phyloP scores from a whole-genome alignment of 2,113 vertebrate species.

The Lota lota region DNA sequence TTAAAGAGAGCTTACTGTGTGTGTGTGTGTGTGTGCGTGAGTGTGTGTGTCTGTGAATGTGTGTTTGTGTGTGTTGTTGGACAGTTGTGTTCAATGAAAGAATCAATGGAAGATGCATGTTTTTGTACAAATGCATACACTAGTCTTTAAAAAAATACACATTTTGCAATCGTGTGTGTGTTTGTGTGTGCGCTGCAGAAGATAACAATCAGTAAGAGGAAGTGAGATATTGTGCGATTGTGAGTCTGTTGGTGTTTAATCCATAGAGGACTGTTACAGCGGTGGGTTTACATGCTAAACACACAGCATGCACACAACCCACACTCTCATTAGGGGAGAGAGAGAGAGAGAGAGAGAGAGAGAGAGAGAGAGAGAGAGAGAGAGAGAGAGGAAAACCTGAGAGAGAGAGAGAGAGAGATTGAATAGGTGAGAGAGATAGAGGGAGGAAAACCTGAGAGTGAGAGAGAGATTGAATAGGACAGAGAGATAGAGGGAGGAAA shows the following conservation, averaged over 20 bases:
- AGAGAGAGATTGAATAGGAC: neutral
- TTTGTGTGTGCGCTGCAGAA: neutral
- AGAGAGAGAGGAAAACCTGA: too few species aligned
- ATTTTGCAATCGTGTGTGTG: conserved; percentile 7
- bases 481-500: neutral
- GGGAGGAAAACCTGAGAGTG: conserved; percentile 4
- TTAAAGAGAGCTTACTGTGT: neutral
- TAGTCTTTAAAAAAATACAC: too few species aligned
- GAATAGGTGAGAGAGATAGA: neutral
- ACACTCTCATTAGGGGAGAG: neutral
- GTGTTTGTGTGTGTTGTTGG: too few species aligned
- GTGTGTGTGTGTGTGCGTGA: neutral
- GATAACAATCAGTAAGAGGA: neutral
- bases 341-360: conserved; percentile 4
- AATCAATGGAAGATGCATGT: neutral
- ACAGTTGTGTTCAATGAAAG: neutral
- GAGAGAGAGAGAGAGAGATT: too few species aligned
- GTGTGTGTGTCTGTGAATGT: too few species aligned
- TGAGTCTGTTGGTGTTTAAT: neutral
- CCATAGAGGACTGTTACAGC: neutral
- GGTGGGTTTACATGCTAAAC: too few species aligned
- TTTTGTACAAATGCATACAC: neutral
- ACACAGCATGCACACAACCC: too few species aligned
- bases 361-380: conserved; percentile 6
- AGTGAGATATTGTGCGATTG: neutral